Conservation (phyloP, 2,797 vertebrate species). For the Lithobates sylvaticus region DNA sequence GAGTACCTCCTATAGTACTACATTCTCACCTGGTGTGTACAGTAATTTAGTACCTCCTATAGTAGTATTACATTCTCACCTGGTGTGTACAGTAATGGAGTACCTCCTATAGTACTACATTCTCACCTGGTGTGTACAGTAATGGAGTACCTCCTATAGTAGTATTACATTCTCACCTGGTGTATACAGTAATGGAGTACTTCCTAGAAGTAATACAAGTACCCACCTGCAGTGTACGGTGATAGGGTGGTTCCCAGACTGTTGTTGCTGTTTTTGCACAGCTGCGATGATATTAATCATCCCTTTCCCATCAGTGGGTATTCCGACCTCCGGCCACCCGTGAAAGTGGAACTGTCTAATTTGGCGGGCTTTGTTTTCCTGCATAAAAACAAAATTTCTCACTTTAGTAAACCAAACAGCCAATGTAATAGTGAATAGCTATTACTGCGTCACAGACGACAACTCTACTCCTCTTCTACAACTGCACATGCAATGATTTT, state of each 20-base stretch:
- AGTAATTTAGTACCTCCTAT: too few species aligned
- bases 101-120: not conserved
- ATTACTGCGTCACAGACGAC: too few species aligned
- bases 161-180: not conserved
- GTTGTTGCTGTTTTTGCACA: conserved; percentile 97
- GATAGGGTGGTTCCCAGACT: conserved; percentile 98
- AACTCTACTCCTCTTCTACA: too few species aligned
- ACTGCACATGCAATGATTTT: too few species aligned
- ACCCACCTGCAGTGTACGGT: conserved; percentile 96
- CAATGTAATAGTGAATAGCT: too few species aligned
- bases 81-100: too few species aligned
- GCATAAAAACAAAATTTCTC: conserved; percentile 29
- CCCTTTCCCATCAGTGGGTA: conserved; percentile 93
- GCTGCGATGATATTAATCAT: conserved; percentile 98
- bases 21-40: too few species aligned
- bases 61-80: too few species aligned
- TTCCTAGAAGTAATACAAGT: too few species aligned
- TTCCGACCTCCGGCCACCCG: conserved; percentile 97
- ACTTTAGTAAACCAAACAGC: not conserved
- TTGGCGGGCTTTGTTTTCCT: conserved; percentile 95
- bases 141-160: not conserved
- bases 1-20: too few species aligned
- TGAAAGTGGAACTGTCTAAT: conserved; percentile 98
- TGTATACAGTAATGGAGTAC: not conserved
- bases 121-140: not conserved